These are phyloP conservation scores for Paratrypauchen microcephalus DNA, from an alignment of 2,797 vertebrate genomes.

Conservation along the genomic window DNA sequence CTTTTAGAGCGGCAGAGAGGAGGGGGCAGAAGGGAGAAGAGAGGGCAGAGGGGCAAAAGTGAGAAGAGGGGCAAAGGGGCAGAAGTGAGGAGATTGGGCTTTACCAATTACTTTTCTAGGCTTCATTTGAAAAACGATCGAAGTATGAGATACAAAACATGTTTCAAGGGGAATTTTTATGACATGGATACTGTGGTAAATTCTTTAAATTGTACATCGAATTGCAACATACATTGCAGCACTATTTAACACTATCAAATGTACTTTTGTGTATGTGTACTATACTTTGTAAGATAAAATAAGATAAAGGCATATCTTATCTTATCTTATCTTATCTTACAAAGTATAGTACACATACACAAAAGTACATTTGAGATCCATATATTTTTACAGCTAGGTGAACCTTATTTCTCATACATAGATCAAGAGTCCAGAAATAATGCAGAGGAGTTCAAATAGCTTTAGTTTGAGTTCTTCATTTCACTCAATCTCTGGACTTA, in stretches of 20 bases:
- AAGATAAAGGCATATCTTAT: too few relatives aligned
- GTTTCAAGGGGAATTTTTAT: not conserved
- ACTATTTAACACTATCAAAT: too few relatives aligned
- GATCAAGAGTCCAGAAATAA: not conserved
- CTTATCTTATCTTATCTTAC: too few relatives aligned
- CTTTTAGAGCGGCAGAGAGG: conserved; percentile 42
- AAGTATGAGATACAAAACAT: not conserved
- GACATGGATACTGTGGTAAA: not conserved
- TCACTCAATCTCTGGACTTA: conserved; percentile 25
- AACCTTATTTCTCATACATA: not conserved
- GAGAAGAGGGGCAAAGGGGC: too few relatives aligned
- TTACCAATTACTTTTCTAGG: not conserved
- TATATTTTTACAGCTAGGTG: not conserved
- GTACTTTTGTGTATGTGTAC: too few relatives aligned
- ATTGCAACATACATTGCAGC: not conserved
- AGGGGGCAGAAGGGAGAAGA: too few relatives aligned
- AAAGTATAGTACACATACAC: too few relatives aligned
- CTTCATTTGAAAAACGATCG: too few relatives aligned
- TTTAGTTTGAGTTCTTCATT: conserved; percentile 26
- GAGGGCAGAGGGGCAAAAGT: too few relatives aligned
- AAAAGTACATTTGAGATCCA: too few relatives aligned
- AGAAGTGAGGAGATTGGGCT: not conserved
- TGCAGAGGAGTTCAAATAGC: not conserved
- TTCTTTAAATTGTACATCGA: not conserved
- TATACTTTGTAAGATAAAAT: too few relatives aligned